Conservation (phyloP, 2,797 vertebrate genomes). For the Sardinella longiceps region DNA sequence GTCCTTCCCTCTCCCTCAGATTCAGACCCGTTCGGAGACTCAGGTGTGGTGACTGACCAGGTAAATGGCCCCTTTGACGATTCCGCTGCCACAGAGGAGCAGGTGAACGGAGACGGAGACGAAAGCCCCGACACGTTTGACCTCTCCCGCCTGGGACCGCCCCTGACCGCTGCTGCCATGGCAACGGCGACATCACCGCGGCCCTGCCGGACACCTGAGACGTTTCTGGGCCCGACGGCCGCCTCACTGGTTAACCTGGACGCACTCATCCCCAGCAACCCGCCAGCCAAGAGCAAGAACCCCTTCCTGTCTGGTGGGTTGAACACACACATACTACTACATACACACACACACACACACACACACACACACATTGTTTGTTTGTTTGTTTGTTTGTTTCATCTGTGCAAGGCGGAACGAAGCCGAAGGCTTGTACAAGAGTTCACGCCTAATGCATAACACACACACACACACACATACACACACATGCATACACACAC, state of each 20-base stretch:
- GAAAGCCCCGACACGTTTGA: slow-evolving; percentile 82
- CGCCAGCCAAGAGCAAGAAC: slow-evolving; percentile 81
- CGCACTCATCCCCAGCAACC: slow-evolving; percentile 78
- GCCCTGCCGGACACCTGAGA: slow-evolving; percentile 84
- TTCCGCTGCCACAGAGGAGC: slow-evolving; percentile 56
- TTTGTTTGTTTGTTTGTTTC: no score
- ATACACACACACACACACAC: neutral
- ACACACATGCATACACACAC: no score
- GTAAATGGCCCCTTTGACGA: slow-evolving; percentile 73
- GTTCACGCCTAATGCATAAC: no score
- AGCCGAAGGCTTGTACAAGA: no score
- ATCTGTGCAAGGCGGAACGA: no score
- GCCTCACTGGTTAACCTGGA: slow-evolving; percentile 93
- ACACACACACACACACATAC: no score
- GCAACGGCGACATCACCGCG: slow-evolving; percentile 63
- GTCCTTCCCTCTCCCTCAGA: slow-evolving; percentile 61
- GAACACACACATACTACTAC: neutral
- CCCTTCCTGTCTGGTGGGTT: slow-evolving; percentile 88
- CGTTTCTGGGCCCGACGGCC: slow-evolving; percentile 88
- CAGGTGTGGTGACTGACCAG: slow-evolving; percentile 62
- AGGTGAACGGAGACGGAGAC: slow-evolving; percentile 76
- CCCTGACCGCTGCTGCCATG: slow-evolving; percentile 52
- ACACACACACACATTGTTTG: neutral
- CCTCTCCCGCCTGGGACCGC: slow-evolving; percentile 75
- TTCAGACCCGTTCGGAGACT: slow-evolving; percentile 76